Evolutionary conservation across 2,888 invertebrate species (phyloP), one percentile per base, ranked within the genome.

Genomic region (Apamea crenata): DNA sequence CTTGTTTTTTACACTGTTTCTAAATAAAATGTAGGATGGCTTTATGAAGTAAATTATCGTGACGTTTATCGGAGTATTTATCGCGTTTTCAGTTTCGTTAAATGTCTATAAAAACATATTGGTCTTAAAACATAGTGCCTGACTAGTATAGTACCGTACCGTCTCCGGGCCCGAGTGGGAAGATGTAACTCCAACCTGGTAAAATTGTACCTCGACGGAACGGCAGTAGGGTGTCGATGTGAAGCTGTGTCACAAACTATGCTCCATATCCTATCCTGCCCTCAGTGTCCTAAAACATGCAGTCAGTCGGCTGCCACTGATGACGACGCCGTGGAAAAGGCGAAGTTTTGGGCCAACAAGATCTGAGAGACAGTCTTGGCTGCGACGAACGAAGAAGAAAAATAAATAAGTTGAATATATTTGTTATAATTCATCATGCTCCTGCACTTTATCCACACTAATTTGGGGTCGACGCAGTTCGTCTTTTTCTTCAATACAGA

Each of bases 1-100:
- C 83, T 82, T 80, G 85, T 88, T 85, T 84, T 84, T 87, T 86
- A 78, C 68, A 75, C 44, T 72, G 74, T 83, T 78, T 84, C 76
- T 84, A 85, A 88, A 86, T 80, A 83, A 83, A 84, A 85, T 79
- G 65, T 78, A 61, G 44, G 63, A 75, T 32, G 71, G 14, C 61
- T 40, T 77, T 68, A 68, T 40, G 44, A 70, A 36, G 40, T 81
- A 80, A 80, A 79, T 76, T 80, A 87, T 76, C 44, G 67, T 65
- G 69, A 69, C 66, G 66, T 71, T 79, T 67, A 81, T 66, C 68
- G 63, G 47, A 32, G 18, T 78, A 76, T 74, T 74, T 65, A 70
- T 56, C 32, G 67, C 72, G 66, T 74, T 66, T 61, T 61, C 50
- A 67, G 21, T 66, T 80, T 77, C 68, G 71, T 77, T 73, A 74